Percentiles rank a stretch among this genome's conserved stretches.
Evolutionary conservation across 2,113 vertebrate species (phyloP).

Genomic region (Tachycineta bicolor): DNA sequence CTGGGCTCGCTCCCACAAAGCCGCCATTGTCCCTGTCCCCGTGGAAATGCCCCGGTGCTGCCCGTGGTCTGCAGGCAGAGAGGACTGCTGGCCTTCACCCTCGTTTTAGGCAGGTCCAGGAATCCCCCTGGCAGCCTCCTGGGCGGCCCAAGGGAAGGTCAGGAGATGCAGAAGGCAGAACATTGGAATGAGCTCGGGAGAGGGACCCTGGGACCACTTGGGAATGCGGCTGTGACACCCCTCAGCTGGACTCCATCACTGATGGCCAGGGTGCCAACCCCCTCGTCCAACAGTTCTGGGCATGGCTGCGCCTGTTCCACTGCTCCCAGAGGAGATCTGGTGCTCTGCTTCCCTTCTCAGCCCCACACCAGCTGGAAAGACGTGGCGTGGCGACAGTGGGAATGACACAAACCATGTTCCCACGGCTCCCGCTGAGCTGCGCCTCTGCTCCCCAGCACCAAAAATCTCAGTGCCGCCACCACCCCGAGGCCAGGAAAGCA

Average conservation of each 20-base stretch:
- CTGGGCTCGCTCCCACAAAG: neutral
- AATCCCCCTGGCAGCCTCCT: neutral
- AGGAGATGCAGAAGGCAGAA: neutral
- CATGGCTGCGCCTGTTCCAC: neutral
- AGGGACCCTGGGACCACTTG: neutral
- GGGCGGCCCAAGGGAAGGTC: neutral
- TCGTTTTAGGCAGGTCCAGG: neutral
- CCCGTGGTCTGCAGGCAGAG: neutral
- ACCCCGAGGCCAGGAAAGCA: neutral
- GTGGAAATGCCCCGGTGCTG: neutral
- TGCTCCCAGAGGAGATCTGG: neutral
- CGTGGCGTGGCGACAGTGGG: accelerated
- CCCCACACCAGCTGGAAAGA: neutral
- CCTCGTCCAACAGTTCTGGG: neutral
- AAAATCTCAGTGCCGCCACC: neutral
- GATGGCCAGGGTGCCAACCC: neutral
- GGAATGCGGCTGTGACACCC: neutral
- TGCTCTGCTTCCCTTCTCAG: neutral
- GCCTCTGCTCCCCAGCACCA: neutral
- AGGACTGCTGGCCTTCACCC: neutral
- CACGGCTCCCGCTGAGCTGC: neutral
- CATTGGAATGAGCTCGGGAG: neutral
- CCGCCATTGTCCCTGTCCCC: neutral
- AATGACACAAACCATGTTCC: accelerated
- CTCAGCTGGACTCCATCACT: neutral